Percentiles rank a stretch among this genome's conserved stretches.
These are phyloP conservation scores for Pseudopleuronectes americanus DNA, from an alignment of 2,797 vertebrate species.

Conservation along the genomic window DNA sequence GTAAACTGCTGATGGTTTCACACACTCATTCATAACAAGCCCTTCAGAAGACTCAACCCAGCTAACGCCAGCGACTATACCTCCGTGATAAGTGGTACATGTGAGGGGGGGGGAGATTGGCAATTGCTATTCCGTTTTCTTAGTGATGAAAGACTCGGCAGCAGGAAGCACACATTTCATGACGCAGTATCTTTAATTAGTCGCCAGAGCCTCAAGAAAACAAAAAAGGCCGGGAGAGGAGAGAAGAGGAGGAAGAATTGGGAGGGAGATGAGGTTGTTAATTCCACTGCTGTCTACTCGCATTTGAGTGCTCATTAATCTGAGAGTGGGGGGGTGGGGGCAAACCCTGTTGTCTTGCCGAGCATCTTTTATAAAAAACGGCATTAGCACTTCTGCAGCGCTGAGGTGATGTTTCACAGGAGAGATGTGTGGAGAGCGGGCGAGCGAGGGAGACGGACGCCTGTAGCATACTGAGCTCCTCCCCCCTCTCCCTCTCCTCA, in stretches of 20 bases:
- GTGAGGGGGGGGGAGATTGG: constrained; percentile 9
- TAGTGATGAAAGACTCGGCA: constrained; percentile 37
- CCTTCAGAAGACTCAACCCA: neutral
- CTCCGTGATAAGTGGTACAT: constrained; percentile 20
- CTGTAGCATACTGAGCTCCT: constrained; percentile 73
- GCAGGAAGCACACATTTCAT: constrained; percentile 59
- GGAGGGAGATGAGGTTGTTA: constrained; percentile 79
- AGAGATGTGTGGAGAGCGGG: constrained; percentile 52
- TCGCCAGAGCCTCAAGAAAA: constrained; percentile 70
- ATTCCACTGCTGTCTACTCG: constrained; percentile 84
- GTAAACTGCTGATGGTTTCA: neutral
- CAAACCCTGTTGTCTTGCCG: constrained; percentile 78
- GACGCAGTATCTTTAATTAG: constrained; percentile 78
- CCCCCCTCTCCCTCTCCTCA: constrained; percentile 37
- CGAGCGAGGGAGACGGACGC: constrained; percentile 61
- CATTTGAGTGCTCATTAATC: constrained; percentile 87
- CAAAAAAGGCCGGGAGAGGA: constrained; percentile 33
- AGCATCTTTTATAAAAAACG: constrained; percentile 78
- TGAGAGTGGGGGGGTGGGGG: constrained; percentile 63
- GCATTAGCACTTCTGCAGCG: constrained; percentile 74
- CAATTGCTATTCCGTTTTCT: constrained; percentile 41
- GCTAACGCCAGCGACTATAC: constrained; percentile 2
- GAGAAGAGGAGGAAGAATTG: constrained; percentile 43
- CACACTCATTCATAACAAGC: constrained; percentile 10
- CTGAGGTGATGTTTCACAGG: constrained; percentile 69